Conservation (phyloP, 2,113 vertebrate genomes). For the Pedetes capensis region DNA sequence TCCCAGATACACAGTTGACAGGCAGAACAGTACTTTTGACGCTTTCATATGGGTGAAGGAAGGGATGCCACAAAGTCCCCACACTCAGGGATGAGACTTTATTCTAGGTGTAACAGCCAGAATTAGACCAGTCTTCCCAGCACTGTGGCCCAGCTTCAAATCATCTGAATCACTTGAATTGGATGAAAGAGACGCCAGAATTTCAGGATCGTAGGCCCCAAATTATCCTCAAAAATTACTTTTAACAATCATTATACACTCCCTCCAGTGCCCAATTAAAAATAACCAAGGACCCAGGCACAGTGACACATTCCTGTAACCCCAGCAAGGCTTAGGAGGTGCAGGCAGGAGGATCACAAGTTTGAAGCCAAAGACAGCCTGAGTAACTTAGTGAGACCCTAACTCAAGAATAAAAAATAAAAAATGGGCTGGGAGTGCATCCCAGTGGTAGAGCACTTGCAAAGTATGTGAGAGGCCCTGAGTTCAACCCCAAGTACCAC, state of each 20-base stretch:
- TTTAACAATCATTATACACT: background rate
- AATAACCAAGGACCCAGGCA: background rate
- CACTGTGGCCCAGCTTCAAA: background rate
- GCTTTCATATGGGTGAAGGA: rapidly evolving
- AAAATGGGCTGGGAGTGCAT: too few relatives aligned
- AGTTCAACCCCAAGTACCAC: too few relatives aligned
- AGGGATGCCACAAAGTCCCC: rapidly evolving
- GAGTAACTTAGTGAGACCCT: too few relatives aligned
- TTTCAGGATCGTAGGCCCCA: background rate
- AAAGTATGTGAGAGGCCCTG: too few relatives aligned
- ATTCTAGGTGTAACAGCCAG: background rate
- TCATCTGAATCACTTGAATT: background rate
- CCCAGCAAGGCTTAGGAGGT: too few relatives aligned
- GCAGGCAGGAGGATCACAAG: too few relatives aligned
- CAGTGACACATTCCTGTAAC: too few relatives aligned
- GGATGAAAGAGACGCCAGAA: background rate
- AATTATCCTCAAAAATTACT: background rate
- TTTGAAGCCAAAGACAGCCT: too few relatives aligned
- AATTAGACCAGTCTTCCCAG: background rate
- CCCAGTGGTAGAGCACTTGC: too few relatives aligned
- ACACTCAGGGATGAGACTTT: background rate
- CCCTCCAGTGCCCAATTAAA: background rate
- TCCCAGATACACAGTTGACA: background rate
- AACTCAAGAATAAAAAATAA: too few relatives aligned
- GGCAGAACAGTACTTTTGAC: too few relatives aligned